A percentile compares a stretch with the other conserved stretches of the same genome.
Evolutionary conservation across 1,140 invertebrate species (phyloP).

Genomic region (Megathymus violae): DNA sequence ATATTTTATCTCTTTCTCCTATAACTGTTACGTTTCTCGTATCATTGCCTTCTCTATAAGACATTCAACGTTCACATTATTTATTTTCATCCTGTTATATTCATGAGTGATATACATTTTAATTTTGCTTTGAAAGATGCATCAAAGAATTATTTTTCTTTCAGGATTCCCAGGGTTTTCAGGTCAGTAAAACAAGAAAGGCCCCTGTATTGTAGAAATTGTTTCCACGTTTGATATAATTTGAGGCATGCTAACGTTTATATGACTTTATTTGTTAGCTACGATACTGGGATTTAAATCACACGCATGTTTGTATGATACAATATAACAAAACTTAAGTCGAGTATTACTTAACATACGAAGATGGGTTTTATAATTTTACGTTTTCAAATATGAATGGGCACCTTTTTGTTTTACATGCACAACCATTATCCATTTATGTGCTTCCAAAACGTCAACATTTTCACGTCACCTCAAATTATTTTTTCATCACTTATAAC

Average conservation of each 20-base stretch:
- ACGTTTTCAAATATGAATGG: background rate
- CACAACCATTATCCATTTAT: conserved; percentile 10
- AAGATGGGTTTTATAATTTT: background rate
- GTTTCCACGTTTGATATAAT: conserved; percentile 5
- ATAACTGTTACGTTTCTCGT: background rate
- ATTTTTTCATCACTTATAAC: background rate
- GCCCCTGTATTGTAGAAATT: conserved; percentile 22
- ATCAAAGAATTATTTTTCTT: conserved; percentile 72
- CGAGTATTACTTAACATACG: too few relatives aligned
- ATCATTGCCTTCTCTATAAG: background rate
- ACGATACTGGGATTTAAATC: background rate
- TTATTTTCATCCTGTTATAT: conserved; percentile 16
- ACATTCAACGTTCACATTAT: background rate
- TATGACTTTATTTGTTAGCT: background rate
- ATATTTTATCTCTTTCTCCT: background rate
- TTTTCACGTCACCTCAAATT: background rate
- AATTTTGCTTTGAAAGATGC: conserved; percentile 42
- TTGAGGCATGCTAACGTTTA: background rate
- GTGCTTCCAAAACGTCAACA: background rate
- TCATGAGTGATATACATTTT: conserved; percentile 19
- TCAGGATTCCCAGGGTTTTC: conserved; percentile 83
- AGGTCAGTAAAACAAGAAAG: conserved; percentile 67
- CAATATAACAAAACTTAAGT: too few relatives aligned
- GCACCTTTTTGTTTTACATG: background rate
- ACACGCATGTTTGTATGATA: background rate